Conservation (phyloP, 2,888 invertebrate genomes). For the Acleris cristana region DNA sequence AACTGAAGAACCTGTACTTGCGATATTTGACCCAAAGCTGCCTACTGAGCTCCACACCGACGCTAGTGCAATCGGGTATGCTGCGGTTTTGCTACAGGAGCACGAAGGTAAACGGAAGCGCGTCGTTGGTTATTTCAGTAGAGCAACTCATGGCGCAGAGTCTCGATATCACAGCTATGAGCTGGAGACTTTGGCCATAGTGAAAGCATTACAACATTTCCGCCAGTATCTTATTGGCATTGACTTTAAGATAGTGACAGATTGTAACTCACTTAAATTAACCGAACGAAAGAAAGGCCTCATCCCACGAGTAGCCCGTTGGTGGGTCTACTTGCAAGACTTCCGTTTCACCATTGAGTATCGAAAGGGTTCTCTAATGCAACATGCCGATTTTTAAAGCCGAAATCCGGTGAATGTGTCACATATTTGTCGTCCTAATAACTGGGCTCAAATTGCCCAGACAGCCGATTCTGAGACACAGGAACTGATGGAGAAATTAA, state of each 20-base stretch:
- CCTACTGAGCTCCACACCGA: slow-evolving; percentile 49
- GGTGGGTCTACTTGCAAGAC: slow-evolving; percentile 47
- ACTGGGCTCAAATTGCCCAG: slow-evolving; percentile 33
- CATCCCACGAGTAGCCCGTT: slow-evolving; percentile 45
- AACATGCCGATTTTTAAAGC: not conserved
- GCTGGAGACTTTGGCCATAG: not conserved
- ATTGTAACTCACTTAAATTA: slow-evolving; percentile 48
- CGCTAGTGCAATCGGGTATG: slow-evolving; percentile 46
- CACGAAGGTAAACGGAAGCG: slow-evolving; percentile 29
- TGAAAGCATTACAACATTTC: not conserved
- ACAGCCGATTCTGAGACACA: slow-evolving; percentile 16
- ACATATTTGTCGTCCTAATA: not conserved
- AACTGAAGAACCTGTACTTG: slow-evolving; percentile 44
- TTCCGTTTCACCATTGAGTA: slow-evolving; percentile 34
- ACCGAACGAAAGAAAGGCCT: slow-evolving; percentile 46
- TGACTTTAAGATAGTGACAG: slow-evolving; percentile 34
- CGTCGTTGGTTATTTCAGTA: slow-evolving; percentile 14
- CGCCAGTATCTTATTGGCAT: not conserved
- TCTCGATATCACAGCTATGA: slow-evolving; percentile 5
- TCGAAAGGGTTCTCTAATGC: not conserved
- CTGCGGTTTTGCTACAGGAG: slow-evolving; percentile 48
- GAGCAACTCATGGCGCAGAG: not conserved
- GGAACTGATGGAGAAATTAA: slow-evolving; percentile 9
- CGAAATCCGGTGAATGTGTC: slow-evolving; percentile 1
- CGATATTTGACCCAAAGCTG: slow-evolving; percentile 43